phyloP scores from a whole-genome alignment of 2,888 invertebrate species.

The Galerucella nymphaeae region DNA sequence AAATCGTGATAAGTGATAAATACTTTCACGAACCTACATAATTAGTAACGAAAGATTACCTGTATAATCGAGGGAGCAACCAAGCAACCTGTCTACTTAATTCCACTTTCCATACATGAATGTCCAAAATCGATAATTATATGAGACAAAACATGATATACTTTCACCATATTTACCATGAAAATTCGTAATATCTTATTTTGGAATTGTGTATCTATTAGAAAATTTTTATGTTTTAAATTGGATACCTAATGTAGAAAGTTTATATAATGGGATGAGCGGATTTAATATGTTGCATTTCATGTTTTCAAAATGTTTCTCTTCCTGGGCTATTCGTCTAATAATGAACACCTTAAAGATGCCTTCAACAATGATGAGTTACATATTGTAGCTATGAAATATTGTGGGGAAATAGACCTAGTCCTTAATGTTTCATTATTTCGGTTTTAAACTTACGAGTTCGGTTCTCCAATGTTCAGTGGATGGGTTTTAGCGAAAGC shows the following conservation, averaged over 20 bases:
- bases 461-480: no score
- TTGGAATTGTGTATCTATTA: neutral
- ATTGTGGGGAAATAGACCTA: no score
- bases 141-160: neutral
- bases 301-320: no score
- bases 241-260: neutral
- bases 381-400: no score
- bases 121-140: conserved; percentile 9
- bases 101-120: conserved; percentile 6
- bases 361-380: no score
- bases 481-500: no score
- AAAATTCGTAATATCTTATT: conserved; percentile 9
- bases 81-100: neutral
- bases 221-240: neutral
- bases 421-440: no score
- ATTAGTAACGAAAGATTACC: conserved; percentile 13
- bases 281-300: no score
- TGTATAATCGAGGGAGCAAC: conserved; percentile 11
- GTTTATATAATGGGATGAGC: neutral
- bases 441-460: no score
- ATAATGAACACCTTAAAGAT: no score
- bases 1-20: conserved; percentile 1
- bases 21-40: conserved; percentile 16
- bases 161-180: conserved; percentile 1
- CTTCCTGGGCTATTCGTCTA: no score